These are phyloP conservation scores for Centropristis striata DNA, from an alignment of 2,113 vertebrate species.

Conservation along the genomic window DNA sequence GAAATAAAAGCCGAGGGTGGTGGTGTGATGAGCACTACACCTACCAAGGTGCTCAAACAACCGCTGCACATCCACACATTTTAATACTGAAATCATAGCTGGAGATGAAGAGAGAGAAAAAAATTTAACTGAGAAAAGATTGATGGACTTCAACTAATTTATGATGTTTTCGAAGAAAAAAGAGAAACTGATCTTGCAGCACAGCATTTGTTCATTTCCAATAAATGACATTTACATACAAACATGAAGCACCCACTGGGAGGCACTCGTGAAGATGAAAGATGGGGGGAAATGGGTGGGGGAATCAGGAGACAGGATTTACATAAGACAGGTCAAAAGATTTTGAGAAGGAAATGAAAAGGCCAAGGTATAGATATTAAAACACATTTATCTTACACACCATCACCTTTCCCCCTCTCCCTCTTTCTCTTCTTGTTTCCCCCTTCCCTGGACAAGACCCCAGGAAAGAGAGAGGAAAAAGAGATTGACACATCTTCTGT, in stretches of 20 bases:
- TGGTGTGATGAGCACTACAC: conserved; percentile 16
- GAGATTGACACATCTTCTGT: conserved; percentile 72
- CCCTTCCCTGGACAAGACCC: conserved; percentile 33
- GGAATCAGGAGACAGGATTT: neutral
- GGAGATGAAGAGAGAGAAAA: conserved; percentile 6
- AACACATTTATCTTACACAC: conserved; percentile 35
- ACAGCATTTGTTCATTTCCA: conserved; percentile 6
- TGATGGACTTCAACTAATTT: neutral
- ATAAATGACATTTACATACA: neutral
- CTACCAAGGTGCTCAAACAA: conserved; percentile 32
- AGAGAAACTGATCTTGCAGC: neutral
- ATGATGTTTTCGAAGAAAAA: neutral
- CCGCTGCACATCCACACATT: neutral
- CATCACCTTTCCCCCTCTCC: conserved; percentile 7
- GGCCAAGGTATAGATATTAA: conserved; percentile 22
- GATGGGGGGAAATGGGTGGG: neutral
- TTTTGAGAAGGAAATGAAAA: neutral
- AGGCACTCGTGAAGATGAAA: neutral
- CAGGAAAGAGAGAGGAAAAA: conserved; percentile 44
- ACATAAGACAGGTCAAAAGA: conserved; percentile 21
- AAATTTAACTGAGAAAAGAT: neutral
- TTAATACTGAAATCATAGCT: conserved; percentile 10
- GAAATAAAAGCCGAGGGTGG: conserved; percentile 44
- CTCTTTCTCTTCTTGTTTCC: conserved; percentile 17
- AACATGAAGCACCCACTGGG: neutral